A percentile compares a stretch with the other conserved stretches of the same genome.
These are phyloP conservation scores for Cephus pulcher DNA, from an alignment of 2,888 invertebrate genomes.

Conservation along the genomic window DNA sequence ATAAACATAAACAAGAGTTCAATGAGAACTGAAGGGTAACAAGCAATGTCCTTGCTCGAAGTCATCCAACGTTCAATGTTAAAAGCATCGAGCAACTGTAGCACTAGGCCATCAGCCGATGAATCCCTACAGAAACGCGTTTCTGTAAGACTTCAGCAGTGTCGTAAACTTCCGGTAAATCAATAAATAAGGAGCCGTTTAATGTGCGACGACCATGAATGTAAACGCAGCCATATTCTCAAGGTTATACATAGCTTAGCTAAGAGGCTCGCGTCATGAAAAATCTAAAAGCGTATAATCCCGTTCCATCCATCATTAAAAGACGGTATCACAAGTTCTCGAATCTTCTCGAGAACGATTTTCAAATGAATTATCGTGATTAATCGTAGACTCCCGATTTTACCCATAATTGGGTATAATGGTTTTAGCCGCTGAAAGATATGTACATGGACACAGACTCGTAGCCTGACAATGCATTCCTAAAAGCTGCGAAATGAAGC, in stretches of 20 bases:
- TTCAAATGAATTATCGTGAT: neutral
- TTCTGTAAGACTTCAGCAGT: conserved; percentile 37
- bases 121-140: conserved; percentile 34
- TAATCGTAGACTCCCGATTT: neutral
- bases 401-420: neutral
- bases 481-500: neutral
- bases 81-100: conserved; percentile 24
- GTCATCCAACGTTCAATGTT: conserved; percentile 39
- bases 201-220: neutral
- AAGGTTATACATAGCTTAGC: neutral
- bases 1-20: neutral
- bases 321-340: neutral
- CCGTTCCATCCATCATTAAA: neutral
- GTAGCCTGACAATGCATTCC: neutral
- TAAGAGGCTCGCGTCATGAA: neutral
- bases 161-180: conserved; percentile 5
- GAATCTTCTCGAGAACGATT: neutral
- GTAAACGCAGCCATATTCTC: neutral
- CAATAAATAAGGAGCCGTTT: neutral
- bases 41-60: conserved; percentile 27
- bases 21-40: neutral
- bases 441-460: neutral
- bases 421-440: neutral
- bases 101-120: conserved; percentile 29
- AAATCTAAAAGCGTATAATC: neutral